A percentile compares a stretch with the other conserved stretches of the same genome.
These are phyloP conservation scores for Sebastes nivosus DNA, from an alignment of 2,797 vertebrate species.

Conservation along the genomic window DNA sequence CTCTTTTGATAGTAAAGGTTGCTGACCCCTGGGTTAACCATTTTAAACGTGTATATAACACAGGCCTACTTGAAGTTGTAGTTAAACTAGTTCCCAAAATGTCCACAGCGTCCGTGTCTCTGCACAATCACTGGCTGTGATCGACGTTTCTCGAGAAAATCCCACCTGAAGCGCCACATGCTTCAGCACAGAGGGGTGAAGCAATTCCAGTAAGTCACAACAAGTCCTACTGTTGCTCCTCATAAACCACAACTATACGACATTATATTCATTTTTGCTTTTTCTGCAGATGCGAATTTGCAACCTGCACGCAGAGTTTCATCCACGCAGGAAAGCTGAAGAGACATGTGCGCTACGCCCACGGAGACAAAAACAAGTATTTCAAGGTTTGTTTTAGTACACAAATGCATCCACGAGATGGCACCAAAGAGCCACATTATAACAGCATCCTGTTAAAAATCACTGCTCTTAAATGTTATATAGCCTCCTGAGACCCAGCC, in stretches of 20 bases:
- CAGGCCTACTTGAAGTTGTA: background rate
- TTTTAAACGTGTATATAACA: background rate
- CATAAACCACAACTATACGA: accelerated
- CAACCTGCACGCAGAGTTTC: constrained; percentile 65
- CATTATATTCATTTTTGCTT: background rate
- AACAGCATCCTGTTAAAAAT: accelerated
- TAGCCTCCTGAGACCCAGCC: too few relatives aligned
- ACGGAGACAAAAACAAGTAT: constrained; percentile 62
- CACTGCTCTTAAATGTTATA: background rate
- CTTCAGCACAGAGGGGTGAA: constrained; percentile 66
- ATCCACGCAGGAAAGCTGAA: constrained; percentile 50
- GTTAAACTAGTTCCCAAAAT: background rate
- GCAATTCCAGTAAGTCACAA: constrained; percentile 62
- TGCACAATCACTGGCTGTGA: constrained; percentile 68
- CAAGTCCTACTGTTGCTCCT: accelerated
- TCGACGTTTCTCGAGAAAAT: constrained; percentile 68
- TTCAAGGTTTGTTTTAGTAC: constrained; percentile 74
- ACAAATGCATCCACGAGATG: constrained; percentile 37
- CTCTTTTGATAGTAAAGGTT: too few relatives aligned
- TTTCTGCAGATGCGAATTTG: constrained; percentile 66
- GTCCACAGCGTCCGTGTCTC: constrained; percentile 68
- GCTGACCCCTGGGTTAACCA: background rate
- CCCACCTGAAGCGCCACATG: constrained; percentile 76
- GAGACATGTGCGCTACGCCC: constrained; percentile 68
- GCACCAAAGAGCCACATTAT: background rate